phyloP scores from a whole-genome alignment of 2,888 invertebrate species.

The Abrostola triplasia region DNA sequence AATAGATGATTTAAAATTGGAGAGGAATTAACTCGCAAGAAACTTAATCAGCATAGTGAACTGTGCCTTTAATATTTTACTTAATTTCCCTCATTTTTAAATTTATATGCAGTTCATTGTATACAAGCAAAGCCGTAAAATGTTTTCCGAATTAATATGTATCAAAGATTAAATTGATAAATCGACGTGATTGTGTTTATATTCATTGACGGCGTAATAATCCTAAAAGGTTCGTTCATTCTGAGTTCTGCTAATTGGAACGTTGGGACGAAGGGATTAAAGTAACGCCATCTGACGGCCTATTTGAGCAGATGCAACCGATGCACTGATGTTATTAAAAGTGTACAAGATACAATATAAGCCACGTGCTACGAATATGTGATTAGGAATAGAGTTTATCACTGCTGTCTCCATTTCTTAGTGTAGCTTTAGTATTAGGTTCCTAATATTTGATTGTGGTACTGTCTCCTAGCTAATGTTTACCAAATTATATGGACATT shows the following conservation, averaged over 20 bases:
- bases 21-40: too few species aligned
- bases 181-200: constrained; percentile 5
- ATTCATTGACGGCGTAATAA: constrained; percentile 26
- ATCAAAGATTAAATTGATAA: constrained; percentile 10
- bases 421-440: not conserved
- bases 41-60: too few species aligned
- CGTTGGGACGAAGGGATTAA: constrained; percentile 27
- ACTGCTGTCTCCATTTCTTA: not conserved
- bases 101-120: too few species aligned
- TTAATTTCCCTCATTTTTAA: too few species aligned
- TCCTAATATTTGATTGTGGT: not conserved
- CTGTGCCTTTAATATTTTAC: too few species aligned
- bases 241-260: constrained; percentile 31
- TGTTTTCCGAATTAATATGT: not conserved
- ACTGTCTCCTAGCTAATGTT: too few species aligned
- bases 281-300: constrained; percentile 46
- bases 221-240: constrained; percentile 33
- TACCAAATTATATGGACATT: too few species aligned
- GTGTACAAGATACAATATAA: not conserved
- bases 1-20: too few species aligned
- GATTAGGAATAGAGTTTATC: not conserved
- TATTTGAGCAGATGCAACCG: constrained; percentile 47
- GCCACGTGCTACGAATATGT: not conserved
- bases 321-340: constrained; percentile 28
- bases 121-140: not conserved